These are phyloP conservation scores for Dastarcus helophoroides DNA, from an alignment of 2,888 invertebrate genomes.

Conservation along the genomic window DNA sequence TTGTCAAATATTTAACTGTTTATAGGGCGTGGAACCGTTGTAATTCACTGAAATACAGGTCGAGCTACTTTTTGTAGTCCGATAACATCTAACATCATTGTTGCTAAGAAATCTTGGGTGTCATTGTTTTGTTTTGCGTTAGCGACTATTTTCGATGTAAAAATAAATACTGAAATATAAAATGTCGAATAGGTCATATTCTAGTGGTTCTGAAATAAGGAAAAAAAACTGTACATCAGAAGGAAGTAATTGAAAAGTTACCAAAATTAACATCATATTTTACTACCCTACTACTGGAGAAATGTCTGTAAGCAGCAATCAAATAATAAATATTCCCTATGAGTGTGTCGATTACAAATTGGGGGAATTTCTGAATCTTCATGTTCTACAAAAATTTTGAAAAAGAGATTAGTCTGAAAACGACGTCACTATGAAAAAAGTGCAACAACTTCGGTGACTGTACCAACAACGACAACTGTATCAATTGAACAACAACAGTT, in stretches of 20 bases:
- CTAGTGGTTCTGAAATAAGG: constrained; percentile 5
- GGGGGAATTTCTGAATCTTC: constrained; percentile 6
- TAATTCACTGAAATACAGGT: too few species aligned
- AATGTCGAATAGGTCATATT: constrained; percentile 7
- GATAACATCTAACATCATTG: too few species aligned
- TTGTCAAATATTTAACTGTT: too few species aligned
- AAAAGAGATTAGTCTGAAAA: constrained; percentile 7
- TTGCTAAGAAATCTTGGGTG: constrained; percentile 5
- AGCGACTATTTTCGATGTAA: constrained; percentile 4
- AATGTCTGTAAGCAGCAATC: constrained; percentile 8
- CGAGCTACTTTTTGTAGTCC: too few species aligned
- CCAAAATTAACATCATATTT: constrained; percentile 12
- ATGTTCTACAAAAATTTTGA: constrained; percentile 6
- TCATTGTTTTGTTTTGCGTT: constrained; percentile 6
- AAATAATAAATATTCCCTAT: constrained; percentile 7
- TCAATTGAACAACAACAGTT: constrained; percentile 6
- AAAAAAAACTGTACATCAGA: constrained; percentile 9
- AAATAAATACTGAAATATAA: constrained; percentile 9
- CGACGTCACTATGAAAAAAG: constrained; percentile 7
- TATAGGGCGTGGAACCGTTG: too few species aligned
- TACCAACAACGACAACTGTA: constrained; percentile 8
- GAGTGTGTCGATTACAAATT: constrained; percentile 7
- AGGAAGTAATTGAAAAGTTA: constrained; percentile 12
- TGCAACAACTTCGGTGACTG: constrained; percentile 8
- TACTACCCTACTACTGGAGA: constrained; percentile 6